Evolutionary conservation across 2,888 invertebrate genomes (phyloP), one percentile per base, ranked within the genome.

Genomic region (Rhodophaea formosa): DNA sequence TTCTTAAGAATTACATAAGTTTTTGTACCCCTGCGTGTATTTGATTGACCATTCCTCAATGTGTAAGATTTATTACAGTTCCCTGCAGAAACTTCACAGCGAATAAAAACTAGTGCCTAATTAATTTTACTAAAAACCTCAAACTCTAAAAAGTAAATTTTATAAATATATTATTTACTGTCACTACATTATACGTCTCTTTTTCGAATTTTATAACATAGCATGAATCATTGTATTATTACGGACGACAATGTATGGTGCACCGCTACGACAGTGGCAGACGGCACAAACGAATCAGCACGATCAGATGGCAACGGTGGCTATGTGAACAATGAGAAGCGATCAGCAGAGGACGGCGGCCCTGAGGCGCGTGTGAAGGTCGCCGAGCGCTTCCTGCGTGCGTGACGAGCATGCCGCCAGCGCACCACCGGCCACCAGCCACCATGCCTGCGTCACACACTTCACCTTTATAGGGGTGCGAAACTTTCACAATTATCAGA

Each of bases 301-400:
- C 60, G 67, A 71, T 70, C 62, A 66, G 66, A 70, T 69, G 70
- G 55, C 59, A 59, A 54, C 54, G 62, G 62, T 56, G 61, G 59
- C 61, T 59, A 57, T 62, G 66, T 76, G 75, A 81, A 86, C 87
- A 87, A 86, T 86, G 78, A 74, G 70, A 67, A 72, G 74, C 65
- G 74, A 71, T 71, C 71, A 68, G 70, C 71, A 66, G 79, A 74
- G 77, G 74, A 73, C 72, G 71, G 79, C 68, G 89, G 80, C 88
- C 89, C 75, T 87, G 89, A 82, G 76, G 82, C 78, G 84, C 80
- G 76, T 79, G 79, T 75, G 89, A 89, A 90, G 90, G 90, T 75
- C 88, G 82, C 57, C 66, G 69, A 64, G 67, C 79, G 84, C 86
- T 90, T 90, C 91, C 90, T 89, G 89, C 83, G 86, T 84, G 84